Conservation (phyloP, 2,797 vertebrate genomes). For the Rhinogobio ventralis region DNA sequence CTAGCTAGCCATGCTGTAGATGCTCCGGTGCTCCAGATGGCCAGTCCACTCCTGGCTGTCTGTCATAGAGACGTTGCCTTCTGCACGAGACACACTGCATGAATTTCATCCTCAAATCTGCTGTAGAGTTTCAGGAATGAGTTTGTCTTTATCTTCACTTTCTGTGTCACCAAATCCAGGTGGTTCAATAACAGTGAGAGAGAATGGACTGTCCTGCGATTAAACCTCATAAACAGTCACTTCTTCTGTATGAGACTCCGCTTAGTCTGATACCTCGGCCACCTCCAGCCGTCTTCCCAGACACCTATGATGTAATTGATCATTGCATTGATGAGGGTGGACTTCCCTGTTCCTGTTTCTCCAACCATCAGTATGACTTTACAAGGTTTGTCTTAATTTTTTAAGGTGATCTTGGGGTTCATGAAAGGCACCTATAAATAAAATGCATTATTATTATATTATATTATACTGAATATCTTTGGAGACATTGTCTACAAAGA, state of each 20-base stretch:
- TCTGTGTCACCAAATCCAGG: not conserved
- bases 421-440: no score
- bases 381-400: not conserved
- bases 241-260: not conserved
- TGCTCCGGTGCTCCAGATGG: no score
- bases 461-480: no score
- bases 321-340: conserved; percentile 22
- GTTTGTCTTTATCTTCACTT: not conserved
- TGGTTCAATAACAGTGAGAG: not conserved
- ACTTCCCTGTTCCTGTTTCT: conserved; percentile 45
- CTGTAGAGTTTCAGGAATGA: no score
- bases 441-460: no score
- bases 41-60: no score
- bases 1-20: no score
- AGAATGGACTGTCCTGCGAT: not conserved
- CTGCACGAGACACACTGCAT: no score
- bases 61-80: no score
- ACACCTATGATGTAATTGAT: conserved; percentile 7
- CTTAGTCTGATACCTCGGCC: not conserved
- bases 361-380: conserved; percentile 37
- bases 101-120: no score
- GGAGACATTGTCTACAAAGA: no score
- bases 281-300: not conserved
- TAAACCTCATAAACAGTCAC: conserved; percentile 1
- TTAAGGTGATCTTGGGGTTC: not conserved